These are phyloP conservation scores for Drosophila rellima DNA, from an alignment of 2,888 invertebrate species.

Conservation along the genomic window DNA sequence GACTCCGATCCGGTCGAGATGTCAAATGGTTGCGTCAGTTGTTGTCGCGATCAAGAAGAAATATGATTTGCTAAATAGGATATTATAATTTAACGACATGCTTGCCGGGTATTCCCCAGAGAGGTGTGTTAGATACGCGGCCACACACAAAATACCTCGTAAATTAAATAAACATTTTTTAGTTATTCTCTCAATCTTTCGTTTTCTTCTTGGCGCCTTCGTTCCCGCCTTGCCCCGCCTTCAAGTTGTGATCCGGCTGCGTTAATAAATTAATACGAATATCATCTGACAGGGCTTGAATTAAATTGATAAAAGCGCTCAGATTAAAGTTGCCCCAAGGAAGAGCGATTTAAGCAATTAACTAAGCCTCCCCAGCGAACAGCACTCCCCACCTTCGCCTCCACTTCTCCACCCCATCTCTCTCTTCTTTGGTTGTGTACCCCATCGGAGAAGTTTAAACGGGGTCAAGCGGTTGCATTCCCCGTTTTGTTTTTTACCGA, in stretches of 20 bases:
- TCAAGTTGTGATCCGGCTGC: constrained; percentile 29
- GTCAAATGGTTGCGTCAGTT: constrained; percentile 67
- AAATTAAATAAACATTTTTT: constrained; percentile 42
- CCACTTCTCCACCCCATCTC: neutral
- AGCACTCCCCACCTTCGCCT: neutral
- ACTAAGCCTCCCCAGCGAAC: constrained; percentile 29
- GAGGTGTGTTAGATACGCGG: constrained; percentile 27
- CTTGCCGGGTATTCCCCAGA: constrained; percentile 64
- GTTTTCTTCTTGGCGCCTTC: constrained; percentile 10
- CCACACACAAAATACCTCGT: constrained; percentile 57
- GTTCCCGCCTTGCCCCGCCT: constrained; percentile 6
- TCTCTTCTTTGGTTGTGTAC: constrained; percentile 7
- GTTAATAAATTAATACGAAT: constrained; percentile 72
- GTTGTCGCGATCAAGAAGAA: constrained; percentile 59
- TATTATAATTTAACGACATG: constrained; percentile 72
- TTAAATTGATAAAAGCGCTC: constrained; percentile 62
- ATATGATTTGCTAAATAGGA: constrained; percentile 75
- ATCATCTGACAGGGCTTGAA: constrained; percentile 60
- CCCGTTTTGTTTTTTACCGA: constrained; percentile 57
- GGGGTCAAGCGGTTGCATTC: constrained; percentile 80
- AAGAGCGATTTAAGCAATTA: constrained; percentile 46
- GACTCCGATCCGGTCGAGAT: constrained; percentile 33
- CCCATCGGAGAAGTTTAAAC: constrained; percentile 67
- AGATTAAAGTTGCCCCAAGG: constrained; percentile 33
- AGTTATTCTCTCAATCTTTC: neutral